Evolutionary conservation across 2,113 vertebrate species (phyloP), one percentile per base, ranked within the genome.

Genomic region (human (Homo sapiens)): DNA sequence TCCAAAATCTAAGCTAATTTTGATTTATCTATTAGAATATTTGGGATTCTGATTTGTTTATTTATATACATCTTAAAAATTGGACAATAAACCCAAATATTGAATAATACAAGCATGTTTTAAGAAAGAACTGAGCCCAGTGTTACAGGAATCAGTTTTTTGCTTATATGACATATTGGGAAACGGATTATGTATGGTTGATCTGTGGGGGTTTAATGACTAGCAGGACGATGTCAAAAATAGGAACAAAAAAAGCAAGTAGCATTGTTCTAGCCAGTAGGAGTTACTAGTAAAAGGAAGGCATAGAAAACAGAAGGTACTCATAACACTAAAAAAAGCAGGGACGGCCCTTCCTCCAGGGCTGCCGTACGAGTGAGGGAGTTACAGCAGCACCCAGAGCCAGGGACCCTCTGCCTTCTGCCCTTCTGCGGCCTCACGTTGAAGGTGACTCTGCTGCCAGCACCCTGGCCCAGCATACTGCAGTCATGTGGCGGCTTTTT

Each of bases 121-220:
- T 76, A 59, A 76, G 38, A 76, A 68, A 93, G 55, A 93, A 23
- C 61, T 30, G 45, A 73, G 14, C 23, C 30, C 48, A 35, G 13
- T 27, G 35, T 30, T 40, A 5, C 2, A 11, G 2, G 45, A 18
- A 1, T 48, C 64, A 17, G 30, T n/a, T 81, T 38, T 7, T 32
- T 76, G 55, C 6, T 35, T 55, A 0, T 20, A 1, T n/a, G 9
- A 43, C 6, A 0, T 5, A 0, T 4, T 52, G 59, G 52, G 64
- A 38, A 30, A 25, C 20, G 16, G n/a, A 5, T 27, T 70, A 0
- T 17, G 12, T 25, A 0, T 0, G n/a, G 38, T 32, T 40, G 20
- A 1, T 5, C 6, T n/a, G 6, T 66, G 32, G 20, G 14, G 27
- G 18, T 3, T n/a, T 43, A 48, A 3, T 43, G 52, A 30, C 11